Evolutionary conservation across 2,888 invertebrate species (phyloP), one percentile per base, ranked within the genome.

Genomic region (Sepiola atlantica): DNA sequence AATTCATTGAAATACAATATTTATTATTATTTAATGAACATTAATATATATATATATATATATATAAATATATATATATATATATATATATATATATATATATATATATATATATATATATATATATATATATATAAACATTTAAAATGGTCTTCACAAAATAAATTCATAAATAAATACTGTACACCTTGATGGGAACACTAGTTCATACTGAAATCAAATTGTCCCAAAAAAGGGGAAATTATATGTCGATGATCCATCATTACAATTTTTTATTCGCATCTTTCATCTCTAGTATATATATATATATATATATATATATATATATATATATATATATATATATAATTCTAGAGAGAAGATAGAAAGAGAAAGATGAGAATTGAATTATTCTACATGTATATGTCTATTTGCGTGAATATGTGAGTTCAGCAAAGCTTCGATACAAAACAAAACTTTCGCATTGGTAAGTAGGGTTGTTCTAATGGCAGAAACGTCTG

Each of bases 321-420:
- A 77, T 77, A 77, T 77, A 77, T 77, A 77, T 77, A 77, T 77
- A 77, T 77, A 77, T 77, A 77, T 77, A 77, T 77, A 77, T 77
- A 77, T 77, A 77, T 77, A 77, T 77, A 77, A 6, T 6, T 77
- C 2, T 77, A 77, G 3, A 77, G 77, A 28, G 77, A 77, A 10
- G 24, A 10, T 3, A 77, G 24, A 77, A 28, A 77, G 4, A 77
- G 24, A 77, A 28, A 77, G 24, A 6, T 77, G n/a, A 77, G 2
- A 77, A 28, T 28, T 77, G n/a, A 28, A 90, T 14, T 10, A 0
- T 28, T 90, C 24, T 90, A 77, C n/a, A 10, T n/a, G n/a, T 77
- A n/a, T 77, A 28, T 10, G 14, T 3, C 35, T 18, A 20, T 35
- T 91, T 35, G 91, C 8, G n/a, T 10, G 77, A 28, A 77, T 77